phyloP scores from a whole-genome alignment of 2,797 vertebrate species.

The Etheostoma perlongum region DNA sequence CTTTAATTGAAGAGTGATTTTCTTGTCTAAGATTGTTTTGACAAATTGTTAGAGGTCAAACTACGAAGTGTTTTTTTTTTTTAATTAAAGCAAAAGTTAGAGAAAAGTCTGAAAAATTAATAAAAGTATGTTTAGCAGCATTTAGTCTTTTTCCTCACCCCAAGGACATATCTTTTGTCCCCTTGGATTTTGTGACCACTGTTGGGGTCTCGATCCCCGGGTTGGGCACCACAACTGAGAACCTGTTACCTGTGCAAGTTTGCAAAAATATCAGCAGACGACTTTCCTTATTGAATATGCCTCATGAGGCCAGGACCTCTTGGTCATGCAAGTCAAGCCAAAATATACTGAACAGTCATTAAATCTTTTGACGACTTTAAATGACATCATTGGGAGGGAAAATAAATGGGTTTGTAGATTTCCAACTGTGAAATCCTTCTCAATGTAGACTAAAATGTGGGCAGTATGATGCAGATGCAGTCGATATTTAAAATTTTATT shows the following conservation, averaged over 20 bases:
- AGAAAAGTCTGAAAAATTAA: neutral
- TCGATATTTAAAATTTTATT: slow-evolving; percentile 8
- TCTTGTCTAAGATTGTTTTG: neutral
- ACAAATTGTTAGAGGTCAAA: neutral
- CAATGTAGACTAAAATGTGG: neutral
- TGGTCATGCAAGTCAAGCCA: neutral
- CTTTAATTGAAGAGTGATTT: neutral
- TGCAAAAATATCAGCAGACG: neutral
- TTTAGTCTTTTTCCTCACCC: neutral
- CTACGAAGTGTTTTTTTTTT: neutral
- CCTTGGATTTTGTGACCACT: neutral
- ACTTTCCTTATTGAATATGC: neutral
- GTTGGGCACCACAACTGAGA: neutral
- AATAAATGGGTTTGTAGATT: neutral
- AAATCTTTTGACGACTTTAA: neutral
- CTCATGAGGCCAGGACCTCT: neutral
- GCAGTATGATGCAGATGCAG: neutral
- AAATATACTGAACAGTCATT: neutral
- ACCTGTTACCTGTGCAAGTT: neutral
- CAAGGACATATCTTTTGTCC: neutral
- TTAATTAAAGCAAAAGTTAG: neutral
- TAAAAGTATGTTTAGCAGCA: neutral
- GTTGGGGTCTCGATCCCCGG: neutral
- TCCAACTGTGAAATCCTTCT: neutral
- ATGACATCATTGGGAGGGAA: neutral